Base-by-base conservation (phyloP, 1,140 invertebrate genomes). In the Drosophila lacteicornis region DNA sequence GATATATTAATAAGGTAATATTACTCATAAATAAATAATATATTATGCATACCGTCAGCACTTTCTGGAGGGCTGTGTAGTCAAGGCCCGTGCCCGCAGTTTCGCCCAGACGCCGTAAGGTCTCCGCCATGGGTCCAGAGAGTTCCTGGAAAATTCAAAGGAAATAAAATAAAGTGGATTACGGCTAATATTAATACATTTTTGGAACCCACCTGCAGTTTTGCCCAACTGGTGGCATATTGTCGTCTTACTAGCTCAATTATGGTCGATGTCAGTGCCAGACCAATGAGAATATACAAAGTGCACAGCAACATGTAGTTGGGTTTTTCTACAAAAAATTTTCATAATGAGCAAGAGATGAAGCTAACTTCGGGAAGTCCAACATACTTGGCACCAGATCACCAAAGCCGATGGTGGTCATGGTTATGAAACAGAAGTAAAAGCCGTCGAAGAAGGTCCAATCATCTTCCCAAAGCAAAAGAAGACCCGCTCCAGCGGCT, bases 361-460 rank as follows among this genome's bases (percentile, higher is more conserved):
- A 33, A 33, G 8, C 30, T 8, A 9, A 33, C 8, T 33, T 33
- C 30, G 30, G 8, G 30, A 33, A 9, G 30, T 8, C 8, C 7
- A 36, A 94, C 94, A 95, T 94, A 97, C 97, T 96, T 82, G 97
- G 98, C 45, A 98, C 97, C 22, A 98, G 94, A 94, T 98, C 97
- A 36, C 97, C 97, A 82, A 99, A 98, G 17, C 98, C 98, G 76
- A 98, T 98, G 0, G 98, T 98, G 57, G 97, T 98, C 97, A 98
- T 98, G 0, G 98, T 98, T 51, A 98, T 97, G 87, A 98, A 98
- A 85, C 97, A 98, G 84, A 98, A 98, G 93, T 98, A 98, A 92
- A 98, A 98, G 17, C 97, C 97, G 79, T 98, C 97, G 80, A 98
- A 97, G 93, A 98, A 98, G 3, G 94, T 95, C 98, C 98, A 98